phyloP scores from a whole-genome alignment of 2,888 invertebrate species.

The Lithophane ornitopus region DNA sequence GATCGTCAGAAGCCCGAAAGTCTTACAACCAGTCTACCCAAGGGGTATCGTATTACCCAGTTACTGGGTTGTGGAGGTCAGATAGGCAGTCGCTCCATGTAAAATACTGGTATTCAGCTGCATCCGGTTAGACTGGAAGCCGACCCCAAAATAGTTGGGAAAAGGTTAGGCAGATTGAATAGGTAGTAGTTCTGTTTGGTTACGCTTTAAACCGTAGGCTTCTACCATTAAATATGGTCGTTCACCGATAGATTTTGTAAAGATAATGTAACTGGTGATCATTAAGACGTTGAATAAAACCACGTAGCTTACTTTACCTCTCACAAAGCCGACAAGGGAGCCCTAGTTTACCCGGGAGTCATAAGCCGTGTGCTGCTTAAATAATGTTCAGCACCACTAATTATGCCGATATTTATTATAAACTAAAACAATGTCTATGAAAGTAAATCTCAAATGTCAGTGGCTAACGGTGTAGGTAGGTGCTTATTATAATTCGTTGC shows the following conservation, averaged over 20 bases:
- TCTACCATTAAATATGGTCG: constrained; percentile 23
- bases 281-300: constrained; percentile 25
- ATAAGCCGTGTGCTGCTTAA: constrained; percentile 35
- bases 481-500: constrained; percentile 64
- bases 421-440: constrained; percentile 54
- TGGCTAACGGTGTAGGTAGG: constrained; percentile 43
- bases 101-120: too few species aligned
- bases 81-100: too few species aligned
- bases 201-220: constrained; percentile 7
- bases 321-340: constrained; percentile 31
- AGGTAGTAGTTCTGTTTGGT: constrained; percentile 21
- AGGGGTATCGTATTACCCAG: too few species aligned
- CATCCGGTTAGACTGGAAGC: too few species aligned
- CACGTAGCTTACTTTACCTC: constrained; percentile 10
- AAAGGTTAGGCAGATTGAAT: too few species aligned
- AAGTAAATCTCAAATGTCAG: constrained; percentile 66
- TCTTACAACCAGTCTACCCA: too few species aligned
- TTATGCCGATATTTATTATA: constrained; percentile 59
- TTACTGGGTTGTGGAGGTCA: too few species aligned
- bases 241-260: constrained; percentile 17
- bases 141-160: too few species aligned
- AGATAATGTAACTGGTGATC: constrained; percentile 33
- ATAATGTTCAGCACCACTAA: constrained; percentile 50
- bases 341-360: constrained; percentile 20
- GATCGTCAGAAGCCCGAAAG: too few species aligned